Base-by-base conservation (phyloP, 2,113 vertebrate species). In the Cheirogaleus medius region DNA sequence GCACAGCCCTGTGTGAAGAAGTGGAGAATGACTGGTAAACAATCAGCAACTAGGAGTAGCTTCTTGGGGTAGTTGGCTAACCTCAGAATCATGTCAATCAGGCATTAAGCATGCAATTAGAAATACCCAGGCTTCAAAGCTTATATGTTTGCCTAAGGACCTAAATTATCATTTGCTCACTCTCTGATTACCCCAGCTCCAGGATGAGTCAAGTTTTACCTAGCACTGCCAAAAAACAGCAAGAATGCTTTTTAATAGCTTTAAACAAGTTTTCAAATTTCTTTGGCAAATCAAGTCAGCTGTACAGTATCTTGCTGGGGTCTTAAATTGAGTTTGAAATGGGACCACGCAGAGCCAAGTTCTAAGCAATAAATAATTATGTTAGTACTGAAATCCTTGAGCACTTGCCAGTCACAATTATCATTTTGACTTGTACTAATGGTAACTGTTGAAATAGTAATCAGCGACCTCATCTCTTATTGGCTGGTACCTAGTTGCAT, bases 261-360 rank as follows among this genome's bases (percentile, higher is more conserved):
- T 97, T 94, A 94, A 97, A 96, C 39, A 90, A 86, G 87, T 94
- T 96, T 97, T 94, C 37, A 96, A 78, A 93, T 95, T 96, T 97
- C 54, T 95, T 94, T 96, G 97, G 86, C 68, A 97, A 92, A 96
- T 91, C 71, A 83, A 95, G 34, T 95, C 64, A 95, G 52, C 71
- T 73, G 20, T 84, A 94, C 8, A 90, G 56, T 71, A 66, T 95
- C 87, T 96, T 95, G 39, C 90, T 49, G 21, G 74, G 69, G 74
- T 97, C 69, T 96, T 95, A 44, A 97, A 92, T 49, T 96, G 84
- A 94, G 84, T 95, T 21, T 87, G 68, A 92, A 90, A 49, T 68
- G 56, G 74, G 60, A 92, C 78, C 49, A 86, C 47, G 87, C 20
- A 84, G 37, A 90, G 60, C 21, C 63, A 80, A 84, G 21, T 84